These are phyloP conservation scores for Venustoraphidia nigricollis DNA, from an alignment of 2,888 invertebrate species.

Conservation along the genomic window DNA sequence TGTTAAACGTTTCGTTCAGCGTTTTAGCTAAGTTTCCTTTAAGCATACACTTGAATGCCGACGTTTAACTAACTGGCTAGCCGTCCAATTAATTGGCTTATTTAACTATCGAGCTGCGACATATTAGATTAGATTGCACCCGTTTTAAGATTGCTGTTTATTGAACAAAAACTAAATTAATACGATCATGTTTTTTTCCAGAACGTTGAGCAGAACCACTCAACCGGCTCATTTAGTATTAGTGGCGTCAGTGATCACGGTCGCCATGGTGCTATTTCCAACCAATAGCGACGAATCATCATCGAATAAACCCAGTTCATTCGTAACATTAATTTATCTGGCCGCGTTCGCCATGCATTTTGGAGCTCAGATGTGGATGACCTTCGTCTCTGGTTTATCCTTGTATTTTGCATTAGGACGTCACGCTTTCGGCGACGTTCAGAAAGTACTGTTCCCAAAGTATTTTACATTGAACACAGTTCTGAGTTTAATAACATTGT, in stretches of 20 bases:
- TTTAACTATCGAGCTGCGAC: too few species aligned
- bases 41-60: too few species aligned
- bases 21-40: too few species aligned
- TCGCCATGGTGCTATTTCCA: conserved; percentile 33
- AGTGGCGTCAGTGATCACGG: conserved; percentile 39
- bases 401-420: conserved; percentile 74
- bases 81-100: too few species aligned
- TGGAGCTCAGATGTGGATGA: conserved; percentile 87
- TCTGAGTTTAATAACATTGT: conserved; percentile 55
- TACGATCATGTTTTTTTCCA: conserved; percentile 27
- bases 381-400: conserved; percentile 75
- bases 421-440: conserved; percentile 76
- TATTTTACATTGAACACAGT: conserved; percentile 69
- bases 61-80: too few species aligned
- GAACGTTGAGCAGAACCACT: conserved; percentile 53
- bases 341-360: conserved; percentile 66
- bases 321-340: conserved; percentile 41
- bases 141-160: too few species aligned
- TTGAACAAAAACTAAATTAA: too few species aligned
- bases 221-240: conserved; percentile 69
- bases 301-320: conserved; percentile 22
- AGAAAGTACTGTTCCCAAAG: conserved; percentile 72
- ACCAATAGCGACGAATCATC: conserved; percentile 13
- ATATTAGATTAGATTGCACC: too few species aligned
- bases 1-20: too few species aligned